Evolutionary conservation across 2,888 invertebrate genomes (phyloP).

Genomic region (Heterodera filipjevi): DNA sequence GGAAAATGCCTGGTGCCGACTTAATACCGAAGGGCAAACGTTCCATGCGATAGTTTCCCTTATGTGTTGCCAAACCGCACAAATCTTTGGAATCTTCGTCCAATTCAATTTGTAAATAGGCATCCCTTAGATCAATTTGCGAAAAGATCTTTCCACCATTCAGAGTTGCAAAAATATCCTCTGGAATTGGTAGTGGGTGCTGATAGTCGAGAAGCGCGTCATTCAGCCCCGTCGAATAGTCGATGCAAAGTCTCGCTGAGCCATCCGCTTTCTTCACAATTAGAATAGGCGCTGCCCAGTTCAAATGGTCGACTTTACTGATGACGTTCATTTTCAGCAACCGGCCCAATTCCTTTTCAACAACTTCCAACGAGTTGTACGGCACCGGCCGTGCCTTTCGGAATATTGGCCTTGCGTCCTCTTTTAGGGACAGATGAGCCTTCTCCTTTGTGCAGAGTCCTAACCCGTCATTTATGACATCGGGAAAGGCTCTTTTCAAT

Average conservation of each 20-base stretch:
- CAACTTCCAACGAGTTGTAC: slow-evolving; percentile 5
- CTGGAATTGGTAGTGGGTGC: slow-evolving; percentile 44
- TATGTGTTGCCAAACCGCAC: slow-evolving; percentile 47
- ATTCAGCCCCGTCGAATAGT: slow-evolving; percentile 51
- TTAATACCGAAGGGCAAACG: slow-evolving; percentile 46
- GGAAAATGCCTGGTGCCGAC: slow-evolving; percentile 46
- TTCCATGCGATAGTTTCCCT: slow-evolving; percentile 43
- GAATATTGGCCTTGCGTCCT: slow-evolving; percentile 8
- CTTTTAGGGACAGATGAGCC: slow-evolving; percentile 15
- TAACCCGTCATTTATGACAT: neutral
- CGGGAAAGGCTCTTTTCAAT: neutral
- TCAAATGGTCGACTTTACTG: slow-evolving; percentile 38
- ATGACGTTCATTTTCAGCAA: slow-evolving; percentile 37
- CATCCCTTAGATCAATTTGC: slow-evolving; percentile 48
- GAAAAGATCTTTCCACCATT: slow-evolving; percentile 47
- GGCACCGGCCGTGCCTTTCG: slow-evolving; percentile 24
- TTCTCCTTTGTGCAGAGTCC: neutral
- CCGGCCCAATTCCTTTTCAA: slow-evolving; percentile 40
- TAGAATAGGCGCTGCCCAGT: slow-evolving; percentile 51
- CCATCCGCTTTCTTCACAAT: slow-evolving; percentile 48
- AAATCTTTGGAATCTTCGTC: slow-evolving; percentile 40
- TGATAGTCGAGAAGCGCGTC: slow-evolving; percentile 38
- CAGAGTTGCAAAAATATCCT: slow-evolving; percentile 46
- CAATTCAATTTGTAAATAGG: slow-evolving; percentile 49
- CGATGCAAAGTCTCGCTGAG: slow-evolving; percentile 45